A percentile compares a stretch with the other conserved stretches of the same genome.
Conservation (phyloP, 37 sponge, comb jelly and placozoan species). For the Geodia barretti region DNA sequence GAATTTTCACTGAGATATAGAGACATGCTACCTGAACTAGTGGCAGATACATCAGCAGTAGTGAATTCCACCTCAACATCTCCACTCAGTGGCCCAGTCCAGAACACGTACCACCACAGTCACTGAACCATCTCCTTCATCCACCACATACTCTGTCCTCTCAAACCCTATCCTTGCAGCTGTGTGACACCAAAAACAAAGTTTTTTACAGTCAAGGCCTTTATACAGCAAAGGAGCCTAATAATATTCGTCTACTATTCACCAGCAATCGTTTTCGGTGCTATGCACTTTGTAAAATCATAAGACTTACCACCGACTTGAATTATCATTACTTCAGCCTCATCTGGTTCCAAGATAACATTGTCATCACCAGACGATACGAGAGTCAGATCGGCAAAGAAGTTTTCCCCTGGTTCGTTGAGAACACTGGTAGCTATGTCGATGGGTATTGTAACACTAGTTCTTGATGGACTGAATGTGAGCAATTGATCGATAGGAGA, state of each 20-base stretch:
- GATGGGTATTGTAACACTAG: not conserved
- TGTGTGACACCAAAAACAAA: not conserved
- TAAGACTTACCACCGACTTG: not conserved
- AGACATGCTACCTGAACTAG: not conserved
- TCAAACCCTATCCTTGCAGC: not conserved
- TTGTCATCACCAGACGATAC: not conserved
- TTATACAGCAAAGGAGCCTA: no score
- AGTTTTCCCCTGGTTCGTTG: not conserved
- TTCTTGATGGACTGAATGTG: not conserved
- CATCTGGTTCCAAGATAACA: not conserved
- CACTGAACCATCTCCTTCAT: not conserved
- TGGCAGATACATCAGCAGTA: not conserved
- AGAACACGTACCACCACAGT: not conserved
- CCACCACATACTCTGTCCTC: not conserved
- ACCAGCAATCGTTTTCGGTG: no score
- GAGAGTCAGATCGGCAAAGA: not conserved
- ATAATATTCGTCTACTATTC: no score
- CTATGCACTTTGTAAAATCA: no score
- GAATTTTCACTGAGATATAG: no score
- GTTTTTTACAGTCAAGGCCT: no score
- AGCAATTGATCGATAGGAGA: not conserved
- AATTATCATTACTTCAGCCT: not conserved
- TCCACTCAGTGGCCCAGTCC: not conserved
- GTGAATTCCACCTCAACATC: not conserved
- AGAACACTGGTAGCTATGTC: not conserved